Percentiles rank a stretch among this genome's conserved stretches.
phyloP scores from a whole-genome alignment of 2,113 vertebrate genomes.

The Scolopax mira region DNA sequence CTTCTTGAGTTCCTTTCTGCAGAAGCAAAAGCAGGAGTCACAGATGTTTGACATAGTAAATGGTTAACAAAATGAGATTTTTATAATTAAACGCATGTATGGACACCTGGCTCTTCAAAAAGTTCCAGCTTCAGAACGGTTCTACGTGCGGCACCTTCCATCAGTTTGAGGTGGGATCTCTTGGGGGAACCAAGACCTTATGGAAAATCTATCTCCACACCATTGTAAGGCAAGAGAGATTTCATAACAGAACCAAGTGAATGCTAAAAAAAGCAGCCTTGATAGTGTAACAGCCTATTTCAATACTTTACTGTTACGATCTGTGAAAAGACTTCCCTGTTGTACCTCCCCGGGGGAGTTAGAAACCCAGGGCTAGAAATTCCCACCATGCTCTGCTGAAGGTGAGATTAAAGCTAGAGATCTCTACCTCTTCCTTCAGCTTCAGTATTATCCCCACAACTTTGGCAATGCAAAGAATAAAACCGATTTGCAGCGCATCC shows the following conservation, averaged over 20 bases:
- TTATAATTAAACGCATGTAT: fast-evolving
- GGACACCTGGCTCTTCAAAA: neutral
- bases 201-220: fast-evolving
- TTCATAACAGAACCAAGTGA: neutral
- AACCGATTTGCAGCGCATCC: fast-evolving
- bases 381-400: neutral
- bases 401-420: neutral
- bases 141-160: neutral
- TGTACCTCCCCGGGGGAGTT: neutral
- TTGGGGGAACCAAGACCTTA: neutral
- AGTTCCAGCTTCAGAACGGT: neutral
- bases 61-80: neutral
- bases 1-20: constrained; percentile 94
- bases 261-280: fast-evolving
- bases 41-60: neutral
- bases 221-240: neutral
- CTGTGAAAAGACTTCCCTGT: neutral
- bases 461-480: neutral
- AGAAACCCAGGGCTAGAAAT: too few relatives aligned
- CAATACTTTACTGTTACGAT: neutral
- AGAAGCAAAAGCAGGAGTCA: neutral
- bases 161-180: neutral
- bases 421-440: neutral
- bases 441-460: neutral
- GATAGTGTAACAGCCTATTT: too few relatives aligned